Evolutionary conservation across 2,888 invertebrate species (phyloP).

Genomic region (Dysmachus trigonus): DNA sequence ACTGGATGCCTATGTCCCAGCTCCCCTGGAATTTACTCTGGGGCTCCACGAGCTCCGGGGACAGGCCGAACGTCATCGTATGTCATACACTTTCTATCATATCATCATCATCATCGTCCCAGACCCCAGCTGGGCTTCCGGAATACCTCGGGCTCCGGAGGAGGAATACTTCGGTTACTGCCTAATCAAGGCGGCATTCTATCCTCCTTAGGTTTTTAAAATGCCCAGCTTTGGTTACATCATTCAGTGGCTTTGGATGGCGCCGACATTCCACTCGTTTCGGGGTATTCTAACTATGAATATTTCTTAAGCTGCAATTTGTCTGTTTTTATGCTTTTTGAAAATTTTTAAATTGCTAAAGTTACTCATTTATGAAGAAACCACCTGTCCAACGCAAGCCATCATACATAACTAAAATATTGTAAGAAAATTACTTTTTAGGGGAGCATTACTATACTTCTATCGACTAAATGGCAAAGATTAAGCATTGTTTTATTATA

Average conservation of each 20-base stretch:
- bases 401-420: no score
- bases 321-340: background rate
- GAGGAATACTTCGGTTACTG: background rate
- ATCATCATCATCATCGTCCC: no score
- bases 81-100: background rate
- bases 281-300: background rate
- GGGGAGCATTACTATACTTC: no score
- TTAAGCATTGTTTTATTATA: no score
- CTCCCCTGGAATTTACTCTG: background rate
- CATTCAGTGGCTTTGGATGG: background rate
- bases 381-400: background rate
- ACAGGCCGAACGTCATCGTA: background rate
- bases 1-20: background rate
- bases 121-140: background rate
- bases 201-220: background rate
- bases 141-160: background rate
- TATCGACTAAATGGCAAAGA: no score
- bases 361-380: background rate
- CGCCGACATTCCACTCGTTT: background rate
- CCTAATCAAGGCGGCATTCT: background rate
- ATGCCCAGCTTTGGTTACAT: background rate
- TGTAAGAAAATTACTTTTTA: no score
- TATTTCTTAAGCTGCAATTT: background rate
- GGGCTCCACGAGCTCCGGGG: background rate
- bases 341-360: background rate